phyloP scores from a whole-genome alignment of 1,140 invertebrate species.

The Ooceraea biroi region DNA sequence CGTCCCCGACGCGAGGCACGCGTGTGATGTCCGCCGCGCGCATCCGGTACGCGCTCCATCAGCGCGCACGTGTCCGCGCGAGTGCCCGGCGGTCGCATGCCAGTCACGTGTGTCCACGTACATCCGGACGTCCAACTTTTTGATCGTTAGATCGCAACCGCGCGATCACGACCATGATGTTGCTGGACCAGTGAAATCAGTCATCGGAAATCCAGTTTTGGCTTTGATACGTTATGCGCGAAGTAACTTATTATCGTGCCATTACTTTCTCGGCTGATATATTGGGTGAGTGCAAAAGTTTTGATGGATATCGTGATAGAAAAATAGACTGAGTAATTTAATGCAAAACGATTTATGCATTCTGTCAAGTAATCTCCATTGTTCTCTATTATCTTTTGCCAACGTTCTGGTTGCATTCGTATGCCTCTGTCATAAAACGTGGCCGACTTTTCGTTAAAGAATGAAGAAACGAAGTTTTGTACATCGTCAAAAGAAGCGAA shows the following conservation, averaged over 20 bases:
- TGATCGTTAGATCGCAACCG: not conserved
- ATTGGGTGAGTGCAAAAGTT: too few species aligned
- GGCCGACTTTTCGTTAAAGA: too few species aligned
- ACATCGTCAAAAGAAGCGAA: too few species aligned
- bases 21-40: conserved; percentile 15
- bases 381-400: too few species aligned
- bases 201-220: not conserved
- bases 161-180: not conserved
- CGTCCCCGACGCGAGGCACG: conserved; percentile 4
- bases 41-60: conserved; percentile 36
- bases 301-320: too few species aligned
- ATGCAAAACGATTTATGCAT: too few species aligned
- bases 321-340: too few species aligned
- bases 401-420: too few species aligned
- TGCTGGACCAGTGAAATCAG: not conserved
- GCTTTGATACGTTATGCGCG: not conserved
- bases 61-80: conserved; percentile 42
- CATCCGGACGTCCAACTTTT: conserved; percentile 29
- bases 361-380: too few species aligned
- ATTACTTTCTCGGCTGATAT: too few species aligned
- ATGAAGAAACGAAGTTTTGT: too few species aligned
- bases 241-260: not conserved
- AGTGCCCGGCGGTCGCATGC: not conserved
- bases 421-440: too few species aligned
- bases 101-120: conserved; percentile 38